These are phyloP conservation scores for Dasypolia templi DNA, from an alignment of 2,888 invertebrate species.

Conservation along the genomic window DNA sequence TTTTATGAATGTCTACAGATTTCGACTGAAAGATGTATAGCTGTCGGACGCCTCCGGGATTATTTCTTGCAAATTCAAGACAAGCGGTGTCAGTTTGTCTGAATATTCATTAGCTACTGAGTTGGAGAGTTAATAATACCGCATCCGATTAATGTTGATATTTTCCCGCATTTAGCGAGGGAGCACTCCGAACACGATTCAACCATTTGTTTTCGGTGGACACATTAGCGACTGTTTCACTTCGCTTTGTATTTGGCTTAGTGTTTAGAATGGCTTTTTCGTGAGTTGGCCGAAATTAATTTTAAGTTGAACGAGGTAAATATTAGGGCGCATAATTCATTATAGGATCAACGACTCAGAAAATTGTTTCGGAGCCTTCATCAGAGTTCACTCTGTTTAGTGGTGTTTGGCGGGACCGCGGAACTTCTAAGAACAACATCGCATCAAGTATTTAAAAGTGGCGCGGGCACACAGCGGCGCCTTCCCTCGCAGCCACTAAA, in stretches of 20 bases:
- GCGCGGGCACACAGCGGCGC: conserved; percentile 72
- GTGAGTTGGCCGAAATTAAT: conserved; percentile 70
- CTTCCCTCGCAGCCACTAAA: conserved; percentile 77
- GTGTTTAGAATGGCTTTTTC: conserved; percentile 71
- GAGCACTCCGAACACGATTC: conserved; percentile 67
- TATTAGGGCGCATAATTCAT: conserved; percentile 57
- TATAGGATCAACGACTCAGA: conserved; percentile 54
- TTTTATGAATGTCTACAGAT: conserved; percentile 53
- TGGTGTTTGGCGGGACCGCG: conserved; percentile 46
- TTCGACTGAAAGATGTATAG: conserved; percentile 78
- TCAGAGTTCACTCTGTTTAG: conserved; percentile 48
- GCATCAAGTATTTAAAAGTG: conserved; percentile 79
- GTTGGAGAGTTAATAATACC: conserved; percentile 78
- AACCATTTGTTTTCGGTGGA: conserved; percentile 74
- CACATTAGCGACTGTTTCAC: conserved; percentile 73
- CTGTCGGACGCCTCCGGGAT: conserved; percentile 76
- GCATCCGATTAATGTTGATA: conserved; percentile 76
- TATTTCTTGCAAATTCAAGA: conserved; percentile 84
- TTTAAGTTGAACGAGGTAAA: conserved; percentile 56
- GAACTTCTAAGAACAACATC: conserved; percentile 73
- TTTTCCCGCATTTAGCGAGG: conserved; percentile 70
- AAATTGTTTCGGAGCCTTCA: conserved; percentile 41
- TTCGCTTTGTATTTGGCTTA: conserved; percentile 65
- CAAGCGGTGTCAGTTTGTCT: conserved; percentile 80
- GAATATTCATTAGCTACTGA: conserved; percentile 84